Percentiles rank a stretch among this genome's conserved stretches.
Conservation (phyloP, 1,140 invertebrate genomes). For the Rhopalosiphum maidis region DNA sequence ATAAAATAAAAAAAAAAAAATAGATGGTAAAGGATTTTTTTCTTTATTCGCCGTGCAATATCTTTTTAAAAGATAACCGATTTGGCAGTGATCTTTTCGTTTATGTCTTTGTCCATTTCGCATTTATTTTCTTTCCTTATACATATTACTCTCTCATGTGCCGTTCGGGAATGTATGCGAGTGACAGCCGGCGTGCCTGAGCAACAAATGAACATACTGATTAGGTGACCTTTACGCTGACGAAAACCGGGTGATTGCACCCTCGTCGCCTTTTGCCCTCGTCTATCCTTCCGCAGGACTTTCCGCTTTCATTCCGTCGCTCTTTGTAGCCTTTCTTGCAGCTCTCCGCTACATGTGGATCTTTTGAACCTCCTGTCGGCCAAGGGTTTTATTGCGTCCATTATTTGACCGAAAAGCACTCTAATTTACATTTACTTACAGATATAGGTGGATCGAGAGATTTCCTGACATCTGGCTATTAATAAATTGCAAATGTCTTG, state of each 20-base stretch:
- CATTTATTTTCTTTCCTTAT: constrained; percentile 28
- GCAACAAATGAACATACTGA: constrained; percentile 49
- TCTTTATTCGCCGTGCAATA: constrained; percentile 22
- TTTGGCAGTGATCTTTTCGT: constrained; percentile 48
- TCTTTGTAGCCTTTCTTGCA: not conserved
- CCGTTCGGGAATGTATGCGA: not conserved
- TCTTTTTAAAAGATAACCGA: constrained; percentile 48
- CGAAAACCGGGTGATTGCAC: not conserved
- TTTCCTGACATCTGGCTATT: not conserved
- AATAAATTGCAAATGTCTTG: not conserved
- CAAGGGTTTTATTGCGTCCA: not conserved
- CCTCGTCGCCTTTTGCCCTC: not conserved
- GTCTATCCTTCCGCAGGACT: not conserved
- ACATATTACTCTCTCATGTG: not conserved
- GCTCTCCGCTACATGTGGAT: not conserved
- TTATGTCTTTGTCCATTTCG: constrained; percentile 41
- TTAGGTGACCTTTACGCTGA: constrained; percentile 5
- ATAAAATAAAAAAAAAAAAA: constrained; percentile 12
- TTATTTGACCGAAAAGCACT: not conserved
- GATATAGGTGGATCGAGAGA: not conserved
- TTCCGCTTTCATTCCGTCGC: not conserved
- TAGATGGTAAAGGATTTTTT: constrained; percentile 32
- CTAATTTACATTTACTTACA: constrained; percentile 12
- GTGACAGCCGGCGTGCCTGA: constrained; percentile 14
- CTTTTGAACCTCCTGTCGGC: not conserved